A percentile compares a stretch with the other conserved stretches of the same genome.
phyloP scores from a whole-genome alignment of 2,113 vertebrate species.

The Amazona guildingii region DNA sequence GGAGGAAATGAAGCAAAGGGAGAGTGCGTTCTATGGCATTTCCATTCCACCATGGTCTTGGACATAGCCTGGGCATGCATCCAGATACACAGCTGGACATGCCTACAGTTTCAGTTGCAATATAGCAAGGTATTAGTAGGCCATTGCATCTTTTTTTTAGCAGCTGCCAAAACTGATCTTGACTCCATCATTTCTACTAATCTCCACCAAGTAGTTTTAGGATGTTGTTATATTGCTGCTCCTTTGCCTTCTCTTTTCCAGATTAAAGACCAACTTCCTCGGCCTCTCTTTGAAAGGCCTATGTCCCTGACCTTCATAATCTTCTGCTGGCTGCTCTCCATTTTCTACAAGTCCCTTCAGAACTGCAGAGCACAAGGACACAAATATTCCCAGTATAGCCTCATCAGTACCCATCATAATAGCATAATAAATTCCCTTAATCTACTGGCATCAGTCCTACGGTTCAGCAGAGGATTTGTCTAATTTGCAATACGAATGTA shows the following conservation, averaged over 20 bases:
- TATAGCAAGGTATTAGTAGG: background rate
- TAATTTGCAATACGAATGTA: background rate
- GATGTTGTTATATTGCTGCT: background rate
- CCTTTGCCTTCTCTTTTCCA: background rate
- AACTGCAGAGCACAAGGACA: background rate
- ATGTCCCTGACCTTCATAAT: background rate
- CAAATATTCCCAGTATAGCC: background rate
- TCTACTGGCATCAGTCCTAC: background rate
- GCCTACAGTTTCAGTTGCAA: background rate
- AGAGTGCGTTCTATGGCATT: background rate
- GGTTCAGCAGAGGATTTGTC: background rate
- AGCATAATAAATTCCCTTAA: background rate
- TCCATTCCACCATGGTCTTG: background rate
- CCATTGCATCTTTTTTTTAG: background rate
- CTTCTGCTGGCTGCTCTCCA: background rate
- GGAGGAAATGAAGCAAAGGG: rapidly evolving
- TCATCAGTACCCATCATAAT: background rate
- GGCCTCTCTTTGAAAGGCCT: background rate
- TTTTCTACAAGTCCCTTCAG: background rate
- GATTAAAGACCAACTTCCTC: background rate
- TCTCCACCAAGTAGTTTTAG: background rate
- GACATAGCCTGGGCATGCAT: background rate
- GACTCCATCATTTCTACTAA: background rate
- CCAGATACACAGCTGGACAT: background rate
- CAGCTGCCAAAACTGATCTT: background rate